phyloP scores from a whole-genome alignment of 2,113 vertebrate species.

The Boleophthalmus pectinirostris region DNA sequence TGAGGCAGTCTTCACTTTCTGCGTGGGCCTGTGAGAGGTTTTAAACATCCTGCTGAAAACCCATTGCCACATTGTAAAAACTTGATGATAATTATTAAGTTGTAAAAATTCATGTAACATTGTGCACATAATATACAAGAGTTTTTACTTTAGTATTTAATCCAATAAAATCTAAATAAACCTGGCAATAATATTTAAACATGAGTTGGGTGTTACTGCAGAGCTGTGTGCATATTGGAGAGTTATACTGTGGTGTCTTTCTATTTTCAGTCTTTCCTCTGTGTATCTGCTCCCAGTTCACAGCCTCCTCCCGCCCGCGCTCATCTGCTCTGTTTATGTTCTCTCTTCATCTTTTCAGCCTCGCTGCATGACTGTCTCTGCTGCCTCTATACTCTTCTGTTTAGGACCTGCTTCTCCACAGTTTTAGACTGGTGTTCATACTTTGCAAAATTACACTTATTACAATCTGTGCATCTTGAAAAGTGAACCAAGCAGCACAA shows the following conservation, averaged over 20 bases:
- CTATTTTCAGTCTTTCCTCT: constrained; percentile 53
- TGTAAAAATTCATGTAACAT: not conserved
- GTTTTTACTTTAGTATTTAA: not conserved
- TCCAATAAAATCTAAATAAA: not conserved
- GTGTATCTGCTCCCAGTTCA: constrained; percentile 41
- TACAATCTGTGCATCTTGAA: constrained; percentile 13
- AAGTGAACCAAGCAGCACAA: constrained; percentile 30
- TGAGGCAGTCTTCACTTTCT: not conserved
- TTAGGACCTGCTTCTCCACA: constrained; percentile 20
- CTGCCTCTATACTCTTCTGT: constrained; percentile 29
- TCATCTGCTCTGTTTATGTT: constrained; percentile 39
- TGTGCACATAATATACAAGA: not conserved
- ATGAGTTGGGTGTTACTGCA: not conserved
- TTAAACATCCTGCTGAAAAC: not conserved
- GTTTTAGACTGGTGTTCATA: constrained; percentile 22
- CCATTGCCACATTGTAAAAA: not conserved
- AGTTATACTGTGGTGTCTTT: constrained; percentile 37
- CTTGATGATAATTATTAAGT: not conserved
- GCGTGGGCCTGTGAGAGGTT: not conserved
- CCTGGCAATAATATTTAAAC: not conserved
- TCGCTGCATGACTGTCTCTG: constrained; percentile 43
- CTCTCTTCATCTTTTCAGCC: constrained; percentile 57
- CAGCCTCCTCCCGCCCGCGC: constrained; percentile 45
- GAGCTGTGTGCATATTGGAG: constrained; percentile 1
- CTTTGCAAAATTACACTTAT: constrained; percentile 37